Evolutionary conservation across 2,888 invertebrate species (phyloP), one percentile per base, ranked within the genome.

Genomic region (Exephanes ischioxanthus): DNA sequence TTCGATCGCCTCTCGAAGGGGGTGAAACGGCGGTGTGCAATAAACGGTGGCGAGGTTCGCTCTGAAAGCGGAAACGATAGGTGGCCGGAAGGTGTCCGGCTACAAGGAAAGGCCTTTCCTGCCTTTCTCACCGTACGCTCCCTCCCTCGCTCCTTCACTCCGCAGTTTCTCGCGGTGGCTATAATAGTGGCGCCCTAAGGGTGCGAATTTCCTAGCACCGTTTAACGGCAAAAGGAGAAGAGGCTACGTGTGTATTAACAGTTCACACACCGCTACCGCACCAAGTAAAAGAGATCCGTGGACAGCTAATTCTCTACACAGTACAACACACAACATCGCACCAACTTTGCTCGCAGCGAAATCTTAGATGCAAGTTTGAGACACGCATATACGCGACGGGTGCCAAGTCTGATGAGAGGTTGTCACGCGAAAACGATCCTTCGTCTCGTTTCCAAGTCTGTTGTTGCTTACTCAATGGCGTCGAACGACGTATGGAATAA

Each of bases 11-110:
- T 77, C 61, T 72, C 55, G 70, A 67, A 68, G 77, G 86, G 86
- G 87, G 87, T 84, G 84, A 80, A 80, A 76, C 76, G 89, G 86
- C 85, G 86, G 85, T 87, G 86, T 84, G 90, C 89, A 90, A 90
- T 91, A 91, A 90, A 89, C 88, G 88, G 87, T 85, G 88, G 87
- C 85, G 87, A 88, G 88, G 86, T 88, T 88, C 88, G 87, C 89
- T 91, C 90, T 88, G 88, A 91, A 92, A 93, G 91, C 93, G 93
- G 93, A 93, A 93, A 93, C 92, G 92, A 92, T 91, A 90, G 90
- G 89, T 89, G 89, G 91, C 92, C 92, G 93, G 93, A 93, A 93
- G 93, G 91, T 93, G 93, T 93, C 92, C 91, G 90, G 89, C 90
- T 91, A 92, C 91, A 91, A 92, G 92, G 90, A 90, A 91, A 90